A percentile compares a stretch with the other conserved stretches of the same genome.
Conservation (phyloP, 1,140 invertebrate species). For the Hycleus phaleratus region DNA sequence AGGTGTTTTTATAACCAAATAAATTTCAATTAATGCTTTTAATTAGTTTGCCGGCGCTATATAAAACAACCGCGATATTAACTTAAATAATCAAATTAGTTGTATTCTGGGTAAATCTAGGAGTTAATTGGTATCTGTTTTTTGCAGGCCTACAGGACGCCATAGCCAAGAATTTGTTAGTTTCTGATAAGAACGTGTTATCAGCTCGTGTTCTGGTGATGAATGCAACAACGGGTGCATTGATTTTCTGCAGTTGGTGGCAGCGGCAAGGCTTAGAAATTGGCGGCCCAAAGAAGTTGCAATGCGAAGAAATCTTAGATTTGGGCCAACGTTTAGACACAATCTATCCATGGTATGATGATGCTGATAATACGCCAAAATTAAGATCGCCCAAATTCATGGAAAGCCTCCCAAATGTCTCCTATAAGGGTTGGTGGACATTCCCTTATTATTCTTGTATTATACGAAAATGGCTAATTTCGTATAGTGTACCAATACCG, state of each 20-base stretch:
- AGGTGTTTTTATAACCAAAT: too few species aligned
- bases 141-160: conserved; percentile 49
- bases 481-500: conserved; percentile 66
- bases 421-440: conserved; percentile 71
- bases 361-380: conserved; percentile 41
- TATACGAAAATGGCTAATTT: conserved; percentile 62
- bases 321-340: conserved; percentile 45
- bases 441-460: conserved; percentile 71
- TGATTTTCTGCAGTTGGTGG: conserved; percentile 51
- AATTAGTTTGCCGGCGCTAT: too few species aligned
- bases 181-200: conserved; percentile 48
- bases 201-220: conserved; percentile 51
- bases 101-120: too few species aligned
- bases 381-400: conserved; percentile 65
- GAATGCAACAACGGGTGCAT: conserved; percentile 51
- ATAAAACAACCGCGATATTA: too few species aligned
- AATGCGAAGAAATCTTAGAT: conserved; percentile 44
- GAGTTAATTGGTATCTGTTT: neutral
- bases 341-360: conserved; percentile 49
- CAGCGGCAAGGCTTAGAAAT: conserved; percentile 44
- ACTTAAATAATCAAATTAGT: too few species aligned
- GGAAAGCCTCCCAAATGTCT: conserved; percentile 53
- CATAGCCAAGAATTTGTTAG: conserved; percentile 49
- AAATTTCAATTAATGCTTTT: too few species aligned
- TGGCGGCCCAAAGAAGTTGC: conserved; percentile 43